These are phyloP conservation scores for Hylia prasina DNA, from an alignment of 2,113 vertebrate genomes.

Conservation along the genomic window DNA sequence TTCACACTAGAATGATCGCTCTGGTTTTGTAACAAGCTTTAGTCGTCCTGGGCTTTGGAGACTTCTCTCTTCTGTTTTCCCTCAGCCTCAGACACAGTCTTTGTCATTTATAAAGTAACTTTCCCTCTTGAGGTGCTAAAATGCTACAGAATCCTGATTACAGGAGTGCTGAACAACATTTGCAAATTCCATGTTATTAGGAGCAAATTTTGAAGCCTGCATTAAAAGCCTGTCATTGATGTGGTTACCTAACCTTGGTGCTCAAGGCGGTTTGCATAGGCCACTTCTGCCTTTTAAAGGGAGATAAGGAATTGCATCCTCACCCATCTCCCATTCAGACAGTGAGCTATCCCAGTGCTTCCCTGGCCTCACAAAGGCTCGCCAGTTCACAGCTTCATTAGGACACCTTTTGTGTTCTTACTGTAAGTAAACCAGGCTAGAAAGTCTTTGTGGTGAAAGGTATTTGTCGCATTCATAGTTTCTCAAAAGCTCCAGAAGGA, in stretches of 20 bases:
- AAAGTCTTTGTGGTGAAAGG: neutral
- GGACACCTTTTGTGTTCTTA: neutral
- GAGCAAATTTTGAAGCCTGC: neutral
- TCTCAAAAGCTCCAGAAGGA: neutral
- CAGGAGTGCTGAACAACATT: neutral
- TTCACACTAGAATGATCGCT: neutral
- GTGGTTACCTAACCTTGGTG: neutral
- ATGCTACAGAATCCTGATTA: neutral
- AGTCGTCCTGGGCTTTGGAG: slow-evolving; percentile 1
- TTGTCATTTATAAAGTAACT: neutral
- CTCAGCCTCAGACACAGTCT: neutral
- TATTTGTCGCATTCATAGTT: neutral
- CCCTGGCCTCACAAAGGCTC: neutral
- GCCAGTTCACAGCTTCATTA: neutral
- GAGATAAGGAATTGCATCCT: neutral
- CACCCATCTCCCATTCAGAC: neutral
- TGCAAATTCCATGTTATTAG: neutral
- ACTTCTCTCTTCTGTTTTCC: neutral
- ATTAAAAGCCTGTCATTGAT: neutral
- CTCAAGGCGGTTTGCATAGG: neutral
- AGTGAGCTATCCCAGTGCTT: neutral
- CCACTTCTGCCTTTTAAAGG: neutral
- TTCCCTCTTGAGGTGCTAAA: neutral
- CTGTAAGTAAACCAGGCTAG: neutral
- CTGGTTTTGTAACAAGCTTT: slow-evolving; percentile 18